Percentiles rank a stretch among this genome's conserved stretches.
phyloP scores from a whole-genome alignment of 2,113 vertebrate species.

The Zapornia atra region DNA sequence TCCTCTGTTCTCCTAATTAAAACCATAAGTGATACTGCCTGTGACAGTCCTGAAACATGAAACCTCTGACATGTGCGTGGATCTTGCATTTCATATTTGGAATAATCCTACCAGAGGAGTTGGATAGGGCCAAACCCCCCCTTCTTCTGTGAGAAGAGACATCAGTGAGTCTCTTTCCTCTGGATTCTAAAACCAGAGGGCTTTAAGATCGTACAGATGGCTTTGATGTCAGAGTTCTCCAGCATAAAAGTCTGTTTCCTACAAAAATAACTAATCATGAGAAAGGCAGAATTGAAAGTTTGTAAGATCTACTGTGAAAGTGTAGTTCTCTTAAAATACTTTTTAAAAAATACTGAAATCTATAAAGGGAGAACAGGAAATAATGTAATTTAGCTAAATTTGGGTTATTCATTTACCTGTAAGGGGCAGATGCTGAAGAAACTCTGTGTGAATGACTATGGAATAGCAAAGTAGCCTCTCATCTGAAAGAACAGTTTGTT shows the following conservation, averaged over 20 bases:
- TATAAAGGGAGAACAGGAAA: not conserved
- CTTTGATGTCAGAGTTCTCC: not conserved
- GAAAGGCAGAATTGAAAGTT: not conserved
- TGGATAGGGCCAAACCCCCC: not conserved
- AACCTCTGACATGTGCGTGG: not conserved
- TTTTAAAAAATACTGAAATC: not conserved
- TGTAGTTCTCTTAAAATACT: not conserved
- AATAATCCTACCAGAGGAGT: not conserved
- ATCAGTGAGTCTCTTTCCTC: not conserved
- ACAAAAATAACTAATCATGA: not conserved
- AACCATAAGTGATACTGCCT: not conserved
- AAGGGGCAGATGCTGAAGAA: not conserved
- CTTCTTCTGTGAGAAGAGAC: not conserved
- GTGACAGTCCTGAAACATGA: not conserved
- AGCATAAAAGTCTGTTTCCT: not conserved
- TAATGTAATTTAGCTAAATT: not conserved
- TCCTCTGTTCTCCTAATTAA: not conserved
- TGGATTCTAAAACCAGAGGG: not conserved
- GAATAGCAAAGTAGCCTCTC: not conserved
- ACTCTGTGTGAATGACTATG: not conserved
- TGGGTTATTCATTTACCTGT: not conserved
- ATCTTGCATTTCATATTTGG: not conserved
- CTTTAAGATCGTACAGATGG: not conserved
- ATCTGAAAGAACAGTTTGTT: not conserved
- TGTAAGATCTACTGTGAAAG: not conserved